phyloP scores from a whole-genome alignment of 2,113 vertebrate genomes.

The Albula glossodonta region DNA sequence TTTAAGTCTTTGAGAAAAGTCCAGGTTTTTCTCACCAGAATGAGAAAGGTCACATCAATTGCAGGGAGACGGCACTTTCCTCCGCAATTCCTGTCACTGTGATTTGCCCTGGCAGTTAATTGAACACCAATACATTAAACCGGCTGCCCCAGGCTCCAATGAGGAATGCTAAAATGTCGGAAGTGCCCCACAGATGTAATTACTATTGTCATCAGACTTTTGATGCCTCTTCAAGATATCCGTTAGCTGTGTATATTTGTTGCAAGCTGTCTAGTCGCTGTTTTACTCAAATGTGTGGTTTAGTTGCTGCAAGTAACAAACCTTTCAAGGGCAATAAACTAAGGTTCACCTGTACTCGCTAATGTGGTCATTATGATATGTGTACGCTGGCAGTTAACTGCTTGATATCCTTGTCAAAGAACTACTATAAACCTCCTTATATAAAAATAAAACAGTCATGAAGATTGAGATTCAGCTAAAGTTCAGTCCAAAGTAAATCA shows the following conservation, averaged over 20 bases:
- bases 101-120: neutral
- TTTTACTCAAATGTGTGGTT: neutral
- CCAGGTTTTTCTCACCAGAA: neutral
- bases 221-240: neutral
- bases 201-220: neutral
- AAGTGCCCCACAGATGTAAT: neutral
- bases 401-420: too few relatives aligned
- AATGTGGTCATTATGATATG: neutral
- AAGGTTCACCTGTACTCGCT: too few relatives aligned
- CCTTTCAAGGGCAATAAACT: neutral
- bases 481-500: too few relatives aligned
- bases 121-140: neutral
- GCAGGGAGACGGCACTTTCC: neutral
- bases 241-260: neutral
- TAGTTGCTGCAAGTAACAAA: neutral
- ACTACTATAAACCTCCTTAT: too few relatives aligned
- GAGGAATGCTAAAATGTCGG: neutral
- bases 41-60: neutral
- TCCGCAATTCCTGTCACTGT: neutral
- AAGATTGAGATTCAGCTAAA: too few relatives aligned
- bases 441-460: too few relatives aligned
- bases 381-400: neutral
- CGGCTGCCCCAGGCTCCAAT: neutral
- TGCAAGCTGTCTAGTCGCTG: neutral
- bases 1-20: neutral